Percentiles rank a stretch among this genome's conserved stretches.
Evolutionary conservation across 2,888 invertebrate genomes (phyloP).

Genomic region (Augochlorella aurata): DNA sequence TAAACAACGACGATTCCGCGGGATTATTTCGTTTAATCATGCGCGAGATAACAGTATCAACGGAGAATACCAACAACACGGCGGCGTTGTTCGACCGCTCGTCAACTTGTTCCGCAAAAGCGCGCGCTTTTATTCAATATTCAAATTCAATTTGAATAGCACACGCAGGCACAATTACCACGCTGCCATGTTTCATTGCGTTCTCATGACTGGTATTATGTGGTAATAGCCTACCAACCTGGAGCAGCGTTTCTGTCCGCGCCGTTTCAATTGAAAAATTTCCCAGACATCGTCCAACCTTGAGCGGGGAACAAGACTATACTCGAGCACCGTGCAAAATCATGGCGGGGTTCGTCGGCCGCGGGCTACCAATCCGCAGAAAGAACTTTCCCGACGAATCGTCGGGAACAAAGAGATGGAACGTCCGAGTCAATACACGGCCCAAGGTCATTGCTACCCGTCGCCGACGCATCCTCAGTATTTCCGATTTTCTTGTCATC

Average conservation of each 20-base stretch:
- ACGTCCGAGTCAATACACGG: constrained; percentile 66
- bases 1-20: not conserved
- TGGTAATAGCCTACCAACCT: not conserved
- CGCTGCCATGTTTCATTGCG: too few species aligned
- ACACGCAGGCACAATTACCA: too few species aligned
- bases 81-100: not conserved
- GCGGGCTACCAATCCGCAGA: constrained; percentile 38
- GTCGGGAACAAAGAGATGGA: constrained; percentile 65
- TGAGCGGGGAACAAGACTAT: constrained; percentile 19
- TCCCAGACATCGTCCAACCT: constrained; percentile 25
- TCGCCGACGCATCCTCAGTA: constrained; percentile 57
- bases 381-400: constrained; percentile 64
- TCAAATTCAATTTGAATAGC: too few species aligned
- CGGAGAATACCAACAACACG: not conserved
- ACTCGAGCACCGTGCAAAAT: constrained; percentile 26
- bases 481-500: constrained; percentile 57
- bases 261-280: constrained; percentile 14
- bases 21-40: not conserved
- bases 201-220: not conserved
- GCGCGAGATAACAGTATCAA: not conserved
- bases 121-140: not conserved
- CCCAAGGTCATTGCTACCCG: constrained; percentile 69
- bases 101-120: not conserved
- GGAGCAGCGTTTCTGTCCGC: not conserved
- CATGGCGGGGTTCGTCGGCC: constrained; percentile 38